Evolutionary conservation across 2,113 vertebrate species (phyloP), one percentile per base, ranked within the genome.

Genomic region (Myxocyprinus asiaticus): DNA sequence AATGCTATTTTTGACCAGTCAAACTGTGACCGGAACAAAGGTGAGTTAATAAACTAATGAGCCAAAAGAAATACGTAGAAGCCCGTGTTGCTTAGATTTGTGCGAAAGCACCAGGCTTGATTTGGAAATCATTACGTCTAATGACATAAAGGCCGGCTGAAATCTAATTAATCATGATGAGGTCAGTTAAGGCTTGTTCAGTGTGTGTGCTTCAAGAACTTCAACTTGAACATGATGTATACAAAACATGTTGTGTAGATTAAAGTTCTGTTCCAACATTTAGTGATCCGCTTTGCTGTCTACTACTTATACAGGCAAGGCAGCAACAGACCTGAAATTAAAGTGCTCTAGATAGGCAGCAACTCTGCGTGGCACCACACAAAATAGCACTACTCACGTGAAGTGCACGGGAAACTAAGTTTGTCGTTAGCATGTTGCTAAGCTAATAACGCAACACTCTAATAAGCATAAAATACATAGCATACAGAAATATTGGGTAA

Each of bases 1-100:
- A 47, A 8, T 0, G 62, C 64, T 82, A 85, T 79, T 80, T 85
- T 76, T 17, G 67, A 63, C 12, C 15, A 4, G 43, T 43, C 72
- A 45, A 82, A 62, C 9, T 11, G 15, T 33, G 67, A 47, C n/a
- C 7, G 47, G 47, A 45, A 62, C n/a, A 7, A 69, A 64, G 42
- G 43, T 74, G 17, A 56, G 6, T 47, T 15, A 45, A 22, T 7
- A 56, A 14, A 9, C 6, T 67, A 73, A 33, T 8, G 12, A 3
- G 9, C 63, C 65, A 42, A 55, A 61, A 14, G 59, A 12, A 66
- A 22, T 43, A 9, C 9, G 42, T 6, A 47, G 70, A 33, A 56
- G 4, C 45, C 11, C 9, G 9, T 15, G 56, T 73, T 48, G 61
- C n/a, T 4, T 61, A 7, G 56, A 73, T 59, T 73, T 62, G 55